Base-by-base conservation (phyloP, 2,888 invertebrate genomes). In the Hyposoter dolosus region DNA sequence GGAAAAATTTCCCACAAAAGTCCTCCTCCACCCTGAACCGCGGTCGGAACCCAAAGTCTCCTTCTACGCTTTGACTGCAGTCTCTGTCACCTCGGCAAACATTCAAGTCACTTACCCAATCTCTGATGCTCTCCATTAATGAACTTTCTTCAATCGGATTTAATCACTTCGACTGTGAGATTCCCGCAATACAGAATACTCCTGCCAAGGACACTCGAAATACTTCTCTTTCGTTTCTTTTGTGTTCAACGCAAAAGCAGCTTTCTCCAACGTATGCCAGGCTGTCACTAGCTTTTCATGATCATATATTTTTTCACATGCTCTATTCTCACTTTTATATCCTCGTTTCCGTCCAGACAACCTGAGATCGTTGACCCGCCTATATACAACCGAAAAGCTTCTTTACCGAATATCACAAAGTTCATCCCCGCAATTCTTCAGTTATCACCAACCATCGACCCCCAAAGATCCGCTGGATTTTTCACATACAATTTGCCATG, bases 121-220 rank as follows among this genome's bases (percentile, higher is more conserved):
- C n/a, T 35, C 53, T 19, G n/a, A 19, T 35, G 32, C 19, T 72
- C 7, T 19, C 56, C 72, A 28, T 60, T 60, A 60, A 60, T 60
- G 28, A 60, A 28, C 60, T 60, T 60, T 60, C 28, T 60, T 60
- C 60, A 60, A 60, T 60, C 19, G 12, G 40, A 68, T 68, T 43
- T 40, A 68, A 68, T 43, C 3, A 68, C 40, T 68, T 68, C 12
- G 12, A 10, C 43, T 40, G 68, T 45, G 19, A 68, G 12, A 43
- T 12, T 43, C 12, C 68, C 23, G 35, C 7, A 45, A 71, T 50
- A 28, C 7, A 0, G 32, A 47, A 9, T 35, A 28, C 6, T 28
- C 32, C 7, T 50, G 43, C 47, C 28, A 28, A 71, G 15, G 47
- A 71, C 5, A 32, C 45, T 71, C 32, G 23, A 68, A 28, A 28